Evolutionary conservation across 2,113 vertebrate genomes (phyloP), one percentile per base, ranked within the genome.

Genomic region (Notarius lentiginosus): DNA sequence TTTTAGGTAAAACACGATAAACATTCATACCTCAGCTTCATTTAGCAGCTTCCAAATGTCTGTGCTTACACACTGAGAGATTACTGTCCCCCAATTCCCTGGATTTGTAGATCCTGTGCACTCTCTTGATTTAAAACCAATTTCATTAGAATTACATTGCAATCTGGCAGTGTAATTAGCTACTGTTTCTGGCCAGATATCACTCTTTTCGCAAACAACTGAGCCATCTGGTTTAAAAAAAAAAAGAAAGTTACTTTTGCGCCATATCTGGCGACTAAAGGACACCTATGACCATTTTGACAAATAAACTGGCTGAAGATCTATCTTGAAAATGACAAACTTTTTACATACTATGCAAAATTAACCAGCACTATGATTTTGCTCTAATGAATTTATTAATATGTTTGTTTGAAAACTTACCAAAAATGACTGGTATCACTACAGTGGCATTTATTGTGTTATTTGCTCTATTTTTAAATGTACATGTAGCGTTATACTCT

Each of bases 101-200:
- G 0, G 0, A 0, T 0, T 6, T 0, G 0, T 0, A 0, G 0
- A 17, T 34, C 8, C 8, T 20, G 2, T 22, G 86, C 94, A 95
- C 0, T 0, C 0, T 76, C 92, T 91, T 3, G 0, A n/a, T 63
- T 0, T 18, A 7, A 0, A 0, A 10, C 94, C 94, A 53, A 34
- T 41, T 60, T 30, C 66, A 4, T 1, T 0, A 0, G n/a, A 0
- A 0, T 0, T 0, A 83, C 94, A 95, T 17, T 58, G 84, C 51
- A 92, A 2, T 22, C 0, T 1, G 20, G 92, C 90, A 0, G 0
- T 60, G 5, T 1, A 90, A 8, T 0, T 5, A 5, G 0, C 0
- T 80, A 91, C 94, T 76, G 93, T 86, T 0, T 68, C 17, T 24
- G 14, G 1, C 94, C 95, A 95, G 0, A 0, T 30, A 17, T 0